Base-by-base conservation (phyloP, 92 coral and sea anemone genomes). In the Virgularia gustaviana region DNA sequence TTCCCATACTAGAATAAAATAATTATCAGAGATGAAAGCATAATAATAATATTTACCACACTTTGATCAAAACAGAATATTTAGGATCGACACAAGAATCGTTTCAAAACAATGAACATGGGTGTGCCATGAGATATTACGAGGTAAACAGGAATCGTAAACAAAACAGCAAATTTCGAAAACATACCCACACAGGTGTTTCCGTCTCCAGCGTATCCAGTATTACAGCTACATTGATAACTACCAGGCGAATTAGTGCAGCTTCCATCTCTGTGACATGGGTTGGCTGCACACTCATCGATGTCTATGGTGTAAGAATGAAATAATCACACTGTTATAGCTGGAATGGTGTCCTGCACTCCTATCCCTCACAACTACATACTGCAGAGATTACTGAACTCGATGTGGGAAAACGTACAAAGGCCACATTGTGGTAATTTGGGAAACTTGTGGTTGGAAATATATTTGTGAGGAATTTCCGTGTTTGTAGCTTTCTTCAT, bases 161-260 rank as follows among this genome's bases (percentile, higher is more conserved):
- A 19, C 42, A 72, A 9, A 72, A 11, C 29, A 34, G 36, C n/a
- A 7, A 24, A 12, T 15, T 20, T 25, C 20, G 27, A 7, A 23
- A 22, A 63, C 77, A 42, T 78, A 78, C 83, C 83, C 23, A 16
- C 34, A 18, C 83, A 78, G 15, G 19, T 78, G 22, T 28, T 24
- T 11, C 83, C 77, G 59, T 70, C 44, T 20, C 42, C 73, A 4
- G 63, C 38, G 28, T 55, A 78, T 51, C 83, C 83, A 44, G 16
- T 58, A 32, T 20, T 24, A 36, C 83, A 78, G 31, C 24, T 36
- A 43, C 83, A 78, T 25, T 57, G 57, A 27, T 15, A 78, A 20
- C 76, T 42, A 15, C 83, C 83, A 0, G 57, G 63, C 3, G 39
- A n/a, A 36, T 78, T 78, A 1, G 63, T 68, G 41, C 83, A 78